These are phyloP conservation scores for Drosophila melanica DNA, from an alignment of 1,140 invertebrate genomes.

Conservation along the genomic window DNA sequence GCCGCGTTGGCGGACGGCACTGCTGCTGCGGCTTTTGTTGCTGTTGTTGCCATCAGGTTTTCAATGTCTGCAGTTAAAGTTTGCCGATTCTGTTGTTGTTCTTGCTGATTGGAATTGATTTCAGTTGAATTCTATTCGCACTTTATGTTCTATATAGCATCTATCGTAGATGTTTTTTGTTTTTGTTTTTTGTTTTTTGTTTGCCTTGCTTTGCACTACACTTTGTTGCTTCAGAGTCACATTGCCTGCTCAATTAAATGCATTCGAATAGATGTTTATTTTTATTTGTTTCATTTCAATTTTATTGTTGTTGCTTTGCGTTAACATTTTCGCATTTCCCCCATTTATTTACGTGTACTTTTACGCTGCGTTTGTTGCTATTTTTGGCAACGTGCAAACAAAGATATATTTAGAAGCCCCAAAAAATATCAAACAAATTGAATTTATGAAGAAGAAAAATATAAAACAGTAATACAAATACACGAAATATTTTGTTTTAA, in stretches of 20 bases:
- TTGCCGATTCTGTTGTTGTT: slow-evolving; percentile 18
- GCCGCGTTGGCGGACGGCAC: slow-evolving; percentile 39
- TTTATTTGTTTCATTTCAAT: slow-evolving; percentile 1
- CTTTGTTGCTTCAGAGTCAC: slow-evolving; percentile 64
- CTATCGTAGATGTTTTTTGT: slow-evolving; percentile 13
- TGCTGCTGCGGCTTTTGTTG: slow-evolving; percentile 52
- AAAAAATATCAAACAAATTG: slow-evolving; percentile 1
- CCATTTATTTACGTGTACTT: slow-evolving; percentile 23
- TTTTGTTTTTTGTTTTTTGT: slow-evolving; percentile 13
- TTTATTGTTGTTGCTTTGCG: slow-evolving; percentile 8
- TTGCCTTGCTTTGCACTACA: slow-evolving; percentile 25
- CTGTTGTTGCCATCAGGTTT: slow-evolving; percentile 81
- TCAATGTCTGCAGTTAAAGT: slow-evolving; percentile 25
- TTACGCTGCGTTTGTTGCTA: slow-evolving; percentile 24
- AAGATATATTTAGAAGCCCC: slow-evolving; percentile 14
- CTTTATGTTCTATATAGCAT: slow-evolving; percentile 4
- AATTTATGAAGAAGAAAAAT: slow-evolving; percentile 1
- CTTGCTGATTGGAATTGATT: neutral
- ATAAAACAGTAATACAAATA: slow-evolving; percentile 29
- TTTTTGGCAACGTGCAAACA: slow-evolving; percentile 32
- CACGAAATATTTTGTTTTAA: slow-evolving; percentile 23
- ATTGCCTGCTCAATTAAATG: slow-evolving; percentile 53
- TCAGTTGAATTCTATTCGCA: no score
- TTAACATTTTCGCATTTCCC: slow-evolving; percentile 10
- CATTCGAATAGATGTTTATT: neutral